A percentile compares a stretch with the other conserved stretches of the same genome.
Evolutionary conservation across 2,888 invertebrate genomes (phyloP).

Genomic region (Agriotes lineatus): DNA sequence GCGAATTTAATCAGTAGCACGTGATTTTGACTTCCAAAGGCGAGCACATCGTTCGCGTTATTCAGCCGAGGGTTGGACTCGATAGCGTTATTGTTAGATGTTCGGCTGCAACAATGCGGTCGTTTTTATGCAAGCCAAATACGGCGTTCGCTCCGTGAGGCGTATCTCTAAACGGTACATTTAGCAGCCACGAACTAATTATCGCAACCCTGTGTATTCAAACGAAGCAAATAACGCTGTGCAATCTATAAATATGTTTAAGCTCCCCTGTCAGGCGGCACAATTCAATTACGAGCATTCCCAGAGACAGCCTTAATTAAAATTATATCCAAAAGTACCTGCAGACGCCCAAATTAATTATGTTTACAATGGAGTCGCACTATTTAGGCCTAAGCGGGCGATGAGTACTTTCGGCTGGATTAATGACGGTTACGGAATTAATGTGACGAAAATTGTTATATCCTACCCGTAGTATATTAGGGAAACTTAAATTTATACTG

Average conservation of each 20-base stretch:
- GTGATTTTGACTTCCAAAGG: slow-evolving; percentile 10
- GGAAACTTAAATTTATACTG: too few species aligned
- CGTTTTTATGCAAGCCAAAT: slow-evolving; percentile 14
- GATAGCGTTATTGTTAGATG: slow-evolving; percentile 10
- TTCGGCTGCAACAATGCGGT: slow-evolving; percentile 11
- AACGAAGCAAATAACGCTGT: background rate
- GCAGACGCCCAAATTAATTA: background rate
- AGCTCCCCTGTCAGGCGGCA: background rate
- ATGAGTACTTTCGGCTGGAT: background rate
- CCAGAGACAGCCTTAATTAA: background rate
- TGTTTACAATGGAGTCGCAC: too few species aligned
- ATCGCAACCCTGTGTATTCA: background rate
- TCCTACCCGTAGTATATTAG: too few species aligned
- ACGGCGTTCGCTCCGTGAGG: background rate
- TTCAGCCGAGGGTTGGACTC: background rate
- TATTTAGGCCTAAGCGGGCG: background rate
- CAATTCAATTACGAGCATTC: background rate
- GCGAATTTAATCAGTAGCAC: slow-evolving; percentile 19
- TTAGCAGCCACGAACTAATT: slow-evolving; percentile 16
- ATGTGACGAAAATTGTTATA: slow-evolving; percentile 2
- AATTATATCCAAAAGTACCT: background rate
- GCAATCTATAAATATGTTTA: background rate
- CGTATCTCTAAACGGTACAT: slow-evolving; percentile 20
- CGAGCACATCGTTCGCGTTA: background rate
- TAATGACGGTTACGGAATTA: background rate